Conservation (phyloP, 2,888 invertebrate genomes). For the Acrocyrtus sp. region DNA sequence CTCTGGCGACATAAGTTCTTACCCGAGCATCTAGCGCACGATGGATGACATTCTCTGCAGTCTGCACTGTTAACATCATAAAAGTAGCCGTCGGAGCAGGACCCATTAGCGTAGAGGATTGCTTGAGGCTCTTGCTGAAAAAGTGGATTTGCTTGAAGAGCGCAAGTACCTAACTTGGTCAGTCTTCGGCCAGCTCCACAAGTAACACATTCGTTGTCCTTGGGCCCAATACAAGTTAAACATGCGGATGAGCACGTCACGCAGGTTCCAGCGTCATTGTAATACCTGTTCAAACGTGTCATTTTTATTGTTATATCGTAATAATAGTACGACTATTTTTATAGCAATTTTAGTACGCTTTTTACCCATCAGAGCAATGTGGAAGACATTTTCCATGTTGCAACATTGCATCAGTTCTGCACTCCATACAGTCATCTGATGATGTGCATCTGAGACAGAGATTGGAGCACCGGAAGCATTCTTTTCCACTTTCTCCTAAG, state of each 20-base stretch:
- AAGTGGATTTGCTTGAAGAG: no score
- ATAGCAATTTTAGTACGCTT: no score
- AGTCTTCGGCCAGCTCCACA: conserved; percentile 84
- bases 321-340: background rate
- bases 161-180: conserved; percentile 80
- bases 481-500: conserved; percentile 37
- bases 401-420: conserved; percentile 79
- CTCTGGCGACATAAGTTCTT: conserved; percentile 60
- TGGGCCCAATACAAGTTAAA: conserved; percentile 85
- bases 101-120: conserved; percentile 71
- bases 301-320: background rate
- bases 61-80: conserved; percentile 74
- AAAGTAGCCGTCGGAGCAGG: conserved; percentile 88
- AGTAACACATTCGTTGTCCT: conserved; percentile 84
- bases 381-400: conserved; percentile 86
- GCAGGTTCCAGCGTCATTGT: conserved; percentile 85
- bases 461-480: conserved; percentile 58
- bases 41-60: conserved; percentile 89
- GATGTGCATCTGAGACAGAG: conserved; percentile 67
- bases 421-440: conserved; percentile 82
- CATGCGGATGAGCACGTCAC: conserved; percentile 86
- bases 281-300: conserved; percentile 73
- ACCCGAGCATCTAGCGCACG: conserved; percentile 89
- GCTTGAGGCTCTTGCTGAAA: conserved; percentile 23
- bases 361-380: conserved; percentile 78